A percentile compares a stretch with the other conserved stretches of the same genome.
phyloP scores from a whole-genome alignment of 1,140 invertebrate species.

The Eueides isabella region DNA sequence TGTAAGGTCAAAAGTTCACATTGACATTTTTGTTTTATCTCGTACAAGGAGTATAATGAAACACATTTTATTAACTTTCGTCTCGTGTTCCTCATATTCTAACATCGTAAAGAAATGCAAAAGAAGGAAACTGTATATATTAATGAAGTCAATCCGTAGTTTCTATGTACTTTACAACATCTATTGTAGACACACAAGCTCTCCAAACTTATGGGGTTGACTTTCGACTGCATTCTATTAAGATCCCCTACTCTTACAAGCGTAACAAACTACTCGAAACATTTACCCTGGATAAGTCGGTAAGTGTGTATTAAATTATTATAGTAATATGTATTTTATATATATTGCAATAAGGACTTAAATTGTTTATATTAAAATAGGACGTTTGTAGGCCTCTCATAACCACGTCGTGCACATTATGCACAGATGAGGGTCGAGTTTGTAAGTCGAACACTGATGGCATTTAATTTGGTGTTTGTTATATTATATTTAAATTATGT shows the following conservation, averaged over 20 bases:
- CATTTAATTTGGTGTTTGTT: constrained; percentile 7
- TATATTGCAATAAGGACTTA: neutral
- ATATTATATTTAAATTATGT: neutral
- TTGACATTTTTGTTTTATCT: neutral
- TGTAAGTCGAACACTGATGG: neutral
- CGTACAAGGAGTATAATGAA: neutral
- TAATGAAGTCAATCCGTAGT: neutral
- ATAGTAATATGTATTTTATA: constrained; percentile 20
- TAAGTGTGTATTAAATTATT: constrained; percentile 13
- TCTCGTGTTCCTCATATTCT: neutral
- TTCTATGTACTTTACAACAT: neutral
- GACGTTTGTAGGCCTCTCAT: constrained; percentile 12
- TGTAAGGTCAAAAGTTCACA: neutral
- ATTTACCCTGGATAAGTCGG: constrained; percentile 19
- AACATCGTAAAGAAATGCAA: neutral
- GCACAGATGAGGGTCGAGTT: constrained; percentile 23
- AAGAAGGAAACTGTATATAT: no score
- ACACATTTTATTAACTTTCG: neutral
- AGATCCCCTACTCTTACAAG: constrained; percentile 21
- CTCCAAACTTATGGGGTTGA: constrained; percentile 16
- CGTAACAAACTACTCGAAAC: constrained; percentile 31
- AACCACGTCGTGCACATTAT: constrained; percentile 19
- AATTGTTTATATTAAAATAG: neutral
- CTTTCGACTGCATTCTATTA: constrained; percentile 18
- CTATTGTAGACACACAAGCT: constrained; percentile 16